Base-by-base conservation (phyloP, 2,888 invertebrate genomes). In the Gymnosoma rotundatum region DNA sequence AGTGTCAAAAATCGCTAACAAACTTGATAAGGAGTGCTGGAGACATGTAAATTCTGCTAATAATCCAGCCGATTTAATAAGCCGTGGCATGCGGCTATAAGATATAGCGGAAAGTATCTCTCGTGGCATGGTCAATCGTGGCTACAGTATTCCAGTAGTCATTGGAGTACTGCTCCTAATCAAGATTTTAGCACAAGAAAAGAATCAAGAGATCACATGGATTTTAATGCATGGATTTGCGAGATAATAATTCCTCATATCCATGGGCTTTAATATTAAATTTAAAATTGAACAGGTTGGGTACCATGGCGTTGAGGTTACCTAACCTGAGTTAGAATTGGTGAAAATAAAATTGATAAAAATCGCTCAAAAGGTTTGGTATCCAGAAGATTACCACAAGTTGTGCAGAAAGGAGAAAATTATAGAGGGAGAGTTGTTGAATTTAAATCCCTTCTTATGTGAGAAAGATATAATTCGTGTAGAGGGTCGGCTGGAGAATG, bases 11-110 rank as follows among this genome's bases (percentile, higher is more conserved):
- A 25, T 25, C n/a, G n/a, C n/a, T n/a, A n/a, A n/a, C n/a, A n/a
- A n/a, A n/a, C n/a, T n/a, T n/a, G n/a, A n/a, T n/a, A n/a, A n/a
- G n/a, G n/a, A n/a, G n/a, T n/a, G n/a, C n/a, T n/a, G n/a, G 72
- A 16, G 21, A 18, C 76, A 76, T 54, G 76, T 60, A n/a, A 48
- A 18, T 18, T 66, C 75, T 9, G 32, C 42, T 20, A 21, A 58
- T 25, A 76, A 76, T 32, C 66, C 66, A 10, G 75, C 56, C 6
- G 75, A 76, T 45, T n/a, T 66, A 14, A 58, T 54, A 1, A 64
- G 63, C 18, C 32, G 75, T 2, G 48, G 56, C 12, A 38, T 32
- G n/a, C 45, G 42, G 2, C 64, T 58, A n/a, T 25, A 66, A 18
- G 58, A 56, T 25, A 32, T 75, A 10, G 18, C 12, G 6, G 12